A percentile compares a stretch with the other conserved stretches of the same genome.
Evolutionary conservation across 30 jellyfish, hydroid and myxozoan species (phyloP).

Genomic region (Morbakka virulenta): DNA sequence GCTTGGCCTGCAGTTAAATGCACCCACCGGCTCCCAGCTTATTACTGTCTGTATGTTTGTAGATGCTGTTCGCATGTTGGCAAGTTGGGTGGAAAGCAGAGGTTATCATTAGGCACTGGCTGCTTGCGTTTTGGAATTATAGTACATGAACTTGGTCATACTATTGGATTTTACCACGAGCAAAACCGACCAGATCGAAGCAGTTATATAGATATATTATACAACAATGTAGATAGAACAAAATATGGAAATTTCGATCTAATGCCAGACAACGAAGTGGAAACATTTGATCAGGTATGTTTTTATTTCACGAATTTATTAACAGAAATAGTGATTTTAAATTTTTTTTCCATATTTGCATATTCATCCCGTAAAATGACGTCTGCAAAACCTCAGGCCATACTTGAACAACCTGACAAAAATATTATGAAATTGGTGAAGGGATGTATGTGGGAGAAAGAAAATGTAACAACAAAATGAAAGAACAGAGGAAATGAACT

Average conservation of each 20-base stretch:
- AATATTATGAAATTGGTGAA: not conserved
- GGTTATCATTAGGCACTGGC: slow-evolving; percentile 82
- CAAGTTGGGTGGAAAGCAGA: slow-evolving; percentile 70
- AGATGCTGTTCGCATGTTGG: slow-evolving; percentile 97
- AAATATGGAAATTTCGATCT: slow-evolving; percentile 62
- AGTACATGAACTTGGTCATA: slow-evolving; percentile 93
- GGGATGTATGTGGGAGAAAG: too few species aligned
- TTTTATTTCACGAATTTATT: not conserved
- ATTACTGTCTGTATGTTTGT: not conserved
- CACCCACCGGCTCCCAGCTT: too few species aligned
- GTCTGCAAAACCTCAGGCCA: not conserved
- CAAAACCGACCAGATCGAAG: slow-evolving; percentile 95
- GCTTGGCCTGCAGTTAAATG: too few species aligned
- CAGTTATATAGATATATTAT: slow-evolving; percentile 77
- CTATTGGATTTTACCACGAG: slow-evolving; percentile 95
- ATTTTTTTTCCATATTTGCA: too few species aligned
- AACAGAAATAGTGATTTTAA: too few species aligned
- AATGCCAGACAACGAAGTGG: slow-evolving; percentile 50
- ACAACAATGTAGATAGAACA: slow-evolving; percentile 69
- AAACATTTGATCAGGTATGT: slow-evolving; percentile 89
- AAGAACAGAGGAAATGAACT: too few species aligned
- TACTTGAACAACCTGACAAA: not conserved
- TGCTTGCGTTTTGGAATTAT: slow-evolving; percentile 93
- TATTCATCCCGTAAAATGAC: not conserved
- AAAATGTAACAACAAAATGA: too few species aligned